These are phyloP conservation scores for Periophthalmodon schlosseri DNA, from an alignment of 2,113 vertebrate genomes.

Conservation along the genomic window DNA sequence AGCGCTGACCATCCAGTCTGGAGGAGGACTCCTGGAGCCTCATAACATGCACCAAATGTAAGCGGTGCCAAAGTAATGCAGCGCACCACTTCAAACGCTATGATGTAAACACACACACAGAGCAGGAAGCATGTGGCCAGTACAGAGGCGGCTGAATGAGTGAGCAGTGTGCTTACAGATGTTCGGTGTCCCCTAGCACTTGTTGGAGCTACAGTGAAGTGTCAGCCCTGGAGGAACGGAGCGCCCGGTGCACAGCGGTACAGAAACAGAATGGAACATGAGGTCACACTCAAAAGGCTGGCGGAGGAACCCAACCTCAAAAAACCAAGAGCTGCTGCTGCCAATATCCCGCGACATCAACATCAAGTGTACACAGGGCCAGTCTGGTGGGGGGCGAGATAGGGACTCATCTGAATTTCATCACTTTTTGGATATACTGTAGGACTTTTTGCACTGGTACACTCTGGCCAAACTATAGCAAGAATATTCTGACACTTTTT, in stretches of 20 bases:
- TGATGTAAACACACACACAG: slow-evolving; percentile 28
- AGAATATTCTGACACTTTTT: slow-evolving; percentile 3
- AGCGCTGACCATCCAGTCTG: background rate
- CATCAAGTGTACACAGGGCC: slow-evolving; percentile 55
- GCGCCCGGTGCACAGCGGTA: slow-evolving; percentile 57
- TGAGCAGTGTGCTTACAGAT: slow-evolving; percentile 68
- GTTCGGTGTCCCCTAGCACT: slow-evolving; percentile 73
- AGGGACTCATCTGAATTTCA: slow-evolving; percentile 50
- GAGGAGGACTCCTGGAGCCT: slow-evolving; percentile 3
- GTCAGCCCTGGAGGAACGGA: slow-evolving; percentile 59
- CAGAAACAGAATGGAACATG: slow-evolving; percentile 75
- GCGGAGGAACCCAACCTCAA: slow-evolving; percentile 49
- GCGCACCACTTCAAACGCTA: slow-evolving; percentile 38
- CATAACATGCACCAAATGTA: slow-evolving; percentile 28
- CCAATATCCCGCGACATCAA: slow-evolving; percentile 52
- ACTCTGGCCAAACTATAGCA: background rate
- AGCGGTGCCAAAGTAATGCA: slow-evolving; percentile 39
- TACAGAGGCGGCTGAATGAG: slow-evolving; percentile 53
- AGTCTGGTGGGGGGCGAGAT: slow-evolving; percentile 10
- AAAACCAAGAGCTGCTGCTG: slow-evolving; percentile 44
- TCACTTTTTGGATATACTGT: slow-evolving; percentile 23
- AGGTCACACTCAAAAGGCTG: slow-evolving; percentile 69
- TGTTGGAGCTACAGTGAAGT: slow-evolving; percentile 68
- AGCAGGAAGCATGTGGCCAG: slow-evolving; percentile 39
- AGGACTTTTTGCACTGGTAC: slow-evolving; percentile 3